Evolutionary conservation across 2,113 vertebrate species (phyloP), one percentile per base, ranked within the genome.

Genomic region (Pseudorhombus dupliciocellatus): DNA sequence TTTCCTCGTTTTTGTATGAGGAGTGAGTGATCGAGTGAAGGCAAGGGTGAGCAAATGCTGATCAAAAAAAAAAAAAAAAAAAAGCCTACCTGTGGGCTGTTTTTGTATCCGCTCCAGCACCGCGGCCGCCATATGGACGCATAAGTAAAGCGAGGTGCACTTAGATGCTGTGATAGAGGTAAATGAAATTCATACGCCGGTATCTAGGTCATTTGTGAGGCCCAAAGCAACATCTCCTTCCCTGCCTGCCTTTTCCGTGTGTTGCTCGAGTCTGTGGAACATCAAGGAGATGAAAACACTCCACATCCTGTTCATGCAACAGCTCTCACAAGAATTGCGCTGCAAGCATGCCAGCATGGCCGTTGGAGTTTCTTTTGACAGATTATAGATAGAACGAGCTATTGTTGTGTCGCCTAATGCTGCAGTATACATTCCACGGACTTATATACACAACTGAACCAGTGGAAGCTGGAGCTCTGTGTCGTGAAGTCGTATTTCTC

Each of bases 121-220:
- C 25, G 44, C 20, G 30, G 73, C 61, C 81, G 81, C 83, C 75
- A 83, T 90, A 87, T 81, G 79, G 83, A 73, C 71, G 44, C 42
- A 28, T 86, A 78, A 76, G 51, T 31, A 84, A 82, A 90, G 83
- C 55, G 68, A 86, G 78, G 81, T 86, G 65, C 79, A 69, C 73
- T 85, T 79, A 79, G 83, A 90, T 87, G 81, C 80, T 74, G 79
- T 61, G 81, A 90, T 85, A 87, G 76, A 88, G 83, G 84, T 90
- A 88, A 89, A 90, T 84, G 61, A 90, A 89, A 92, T 88, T 83
- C 85, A 87, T 77, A 73, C 76, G 81, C 83, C 70, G 66, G 81
- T 90, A 91, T 89, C 91, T 91, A 92, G 87, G 90, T 92, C 90
- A 91, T 90, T 89, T 90, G 80, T 87, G 63, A 88, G 79, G 87